Base-by-base conservation (phyloP, 1,140 invertebrate genomes). In the Octopus sinensis region DNA sequence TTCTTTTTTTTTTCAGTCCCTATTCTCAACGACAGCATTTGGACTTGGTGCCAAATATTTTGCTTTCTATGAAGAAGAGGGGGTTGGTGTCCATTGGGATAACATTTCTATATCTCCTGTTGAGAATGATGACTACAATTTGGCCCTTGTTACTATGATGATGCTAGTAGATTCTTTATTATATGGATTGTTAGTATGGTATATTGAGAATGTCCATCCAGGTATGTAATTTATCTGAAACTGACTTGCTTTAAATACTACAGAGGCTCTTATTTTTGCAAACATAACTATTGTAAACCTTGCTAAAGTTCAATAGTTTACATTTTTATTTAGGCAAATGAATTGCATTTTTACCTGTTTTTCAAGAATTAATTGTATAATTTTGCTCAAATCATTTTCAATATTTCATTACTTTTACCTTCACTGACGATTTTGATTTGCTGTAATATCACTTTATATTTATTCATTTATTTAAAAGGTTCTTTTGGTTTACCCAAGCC, bases 11-110 rank as follows among this genome's bases (percentile, higher is more conserved):
- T 84, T 86, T 80, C 84, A 89, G 88, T 94, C 94, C 83, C 86
- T 96, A n/a, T 92, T 93, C 80, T 93, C 93, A 4, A 96, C 95
- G 82, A 93, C 94, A 2, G 95, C 94, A 0, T 95, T 96, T 93
- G 93, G 94, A 1, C 94, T 93, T 85, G 95, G 94, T 9, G 94
- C 95, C 81, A 92, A 90, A 78, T 93, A 95, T 52, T 95, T 82
- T 86, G 95, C 73, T 91, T 92, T 87, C 92, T 93, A 88, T 93
- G 95, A 92, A 93, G 93, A 86, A 92, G 92, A 84, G 82, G 93
- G 92, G 5, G 88, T 92, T 7, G 95, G 95, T 73, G 89, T 95
- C 12, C 94, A 96, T 86, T 97, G 95, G 95, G 85, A 90, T 53
- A 95, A 95, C 82, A 91, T 97, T 10, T 93, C 83, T 76, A 82